Conservation (phyloP, 2,113 vertebrate species). For the Mobula birostris region DNA sequence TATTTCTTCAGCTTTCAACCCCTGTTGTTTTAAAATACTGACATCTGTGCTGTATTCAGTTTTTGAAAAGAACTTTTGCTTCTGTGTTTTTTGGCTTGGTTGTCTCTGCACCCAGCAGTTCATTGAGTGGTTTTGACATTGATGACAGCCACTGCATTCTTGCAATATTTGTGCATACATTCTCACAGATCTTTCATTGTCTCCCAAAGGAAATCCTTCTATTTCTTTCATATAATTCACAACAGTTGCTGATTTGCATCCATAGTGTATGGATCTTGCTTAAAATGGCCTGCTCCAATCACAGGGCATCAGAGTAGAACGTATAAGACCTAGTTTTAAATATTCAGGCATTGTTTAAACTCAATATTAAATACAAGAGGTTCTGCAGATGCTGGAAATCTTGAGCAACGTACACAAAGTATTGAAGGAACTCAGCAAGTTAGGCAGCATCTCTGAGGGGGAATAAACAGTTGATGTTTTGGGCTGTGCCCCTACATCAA, state of each 20-base stretch:
- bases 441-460: too few species aligned
- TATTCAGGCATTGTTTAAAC: neutral
- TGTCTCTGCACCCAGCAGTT: neutral
- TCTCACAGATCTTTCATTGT: constrained; percentile 6
- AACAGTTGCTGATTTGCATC: neutral
- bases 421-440: too few species aligned
- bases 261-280: neutral
- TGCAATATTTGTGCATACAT: neutral
- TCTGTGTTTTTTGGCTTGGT: neutral
- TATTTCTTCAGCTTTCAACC: neutral
- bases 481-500: too few species aligned
- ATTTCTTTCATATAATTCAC: neutral
- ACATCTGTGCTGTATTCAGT: neutral
- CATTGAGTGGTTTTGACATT: neutral
- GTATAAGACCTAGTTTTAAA: neutral
- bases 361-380: neutral
- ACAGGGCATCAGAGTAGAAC: neutral
- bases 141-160: constrained; percentile 17
- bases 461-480: too few species aligned
- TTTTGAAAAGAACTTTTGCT: constrained; percentile 2
- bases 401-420: too few species aligned
- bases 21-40: neutral
- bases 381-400: too few species aligned
- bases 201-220: constrained; percentile 13
- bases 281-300: neutral